Percentiles rank a stretch among this genome's conserved stretches.
phyloP scores from a whole-genome alignment of 2,113 vertebrate genomes.

The Bos indicus region DNA sequence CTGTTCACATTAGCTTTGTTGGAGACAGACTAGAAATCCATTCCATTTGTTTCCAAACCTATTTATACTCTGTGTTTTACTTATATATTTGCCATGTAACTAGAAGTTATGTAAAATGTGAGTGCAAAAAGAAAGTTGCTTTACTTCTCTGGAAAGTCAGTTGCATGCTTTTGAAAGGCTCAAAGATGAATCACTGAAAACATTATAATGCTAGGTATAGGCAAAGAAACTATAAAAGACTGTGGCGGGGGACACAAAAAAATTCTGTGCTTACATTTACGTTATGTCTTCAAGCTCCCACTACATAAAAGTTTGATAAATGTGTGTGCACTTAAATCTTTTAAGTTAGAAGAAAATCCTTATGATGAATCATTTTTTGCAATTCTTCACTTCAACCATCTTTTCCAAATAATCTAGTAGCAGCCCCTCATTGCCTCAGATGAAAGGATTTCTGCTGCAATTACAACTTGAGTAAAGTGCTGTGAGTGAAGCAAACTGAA shows the following conservation, averaged over 20 bases:
- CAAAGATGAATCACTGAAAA: not conserved
- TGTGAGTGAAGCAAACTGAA: not conserved
- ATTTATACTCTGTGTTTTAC: not conserved
- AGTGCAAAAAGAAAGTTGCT: not conserved
- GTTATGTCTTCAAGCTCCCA: not conserved
- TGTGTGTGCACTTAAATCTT: not conserved
- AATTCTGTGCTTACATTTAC: not conserved
- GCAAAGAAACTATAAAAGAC: not conserved
- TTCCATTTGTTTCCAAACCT: not conserved
- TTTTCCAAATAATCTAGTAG: constrained; percentile 40
- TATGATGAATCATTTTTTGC: not conserved
- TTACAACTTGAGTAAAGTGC: not conserved
- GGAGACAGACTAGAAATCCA: not conserved
- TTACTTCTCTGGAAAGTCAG: not conserved
- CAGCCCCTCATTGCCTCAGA: not conserved
- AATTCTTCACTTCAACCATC: not conserved
- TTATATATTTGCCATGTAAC: not conserved
- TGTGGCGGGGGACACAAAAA: not conserved
- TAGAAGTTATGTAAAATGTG: not conserved
- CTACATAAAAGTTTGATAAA: not conserved
- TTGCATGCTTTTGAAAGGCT: not conserved
- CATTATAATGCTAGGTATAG: not conserved
- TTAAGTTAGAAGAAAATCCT: not conserved
- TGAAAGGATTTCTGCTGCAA: not conserved
- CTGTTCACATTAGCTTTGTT: not conserved